These are phyloP conservation scores for Tuta absoluta DNA, from an alignment of 2,888 invertebrate genomes.

Conservation along the genomic window DNA sequence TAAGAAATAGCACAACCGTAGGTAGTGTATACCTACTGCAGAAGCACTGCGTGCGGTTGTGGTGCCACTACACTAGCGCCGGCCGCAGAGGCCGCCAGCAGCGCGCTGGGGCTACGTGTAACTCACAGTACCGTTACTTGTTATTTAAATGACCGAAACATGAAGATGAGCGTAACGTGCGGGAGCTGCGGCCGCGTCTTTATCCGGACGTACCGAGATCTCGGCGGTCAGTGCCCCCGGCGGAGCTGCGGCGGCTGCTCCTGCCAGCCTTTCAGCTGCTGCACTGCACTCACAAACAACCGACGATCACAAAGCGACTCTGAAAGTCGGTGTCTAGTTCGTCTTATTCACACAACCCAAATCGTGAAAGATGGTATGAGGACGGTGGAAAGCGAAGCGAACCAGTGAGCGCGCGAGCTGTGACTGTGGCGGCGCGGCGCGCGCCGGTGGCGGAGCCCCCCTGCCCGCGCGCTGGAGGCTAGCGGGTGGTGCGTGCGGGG, in stretches of 20 bases:
- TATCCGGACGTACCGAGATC: conserved; percentile 29
- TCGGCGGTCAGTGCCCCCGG: conserved; percentile 61
- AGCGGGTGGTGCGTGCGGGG: conserved; percentile 5
- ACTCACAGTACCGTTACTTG: conserved; percentile 32
- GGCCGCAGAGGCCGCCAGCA: neutral
- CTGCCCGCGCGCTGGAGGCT: conserved; percentile 11
- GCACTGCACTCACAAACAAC: conserved; percentile 20
- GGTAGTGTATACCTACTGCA: neutral
- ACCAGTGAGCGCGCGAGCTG: neutral
- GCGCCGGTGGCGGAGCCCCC: conserved; percentile 13
- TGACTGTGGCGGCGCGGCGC: conserved; percentile 15
- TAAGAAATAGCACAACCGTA: neutral
- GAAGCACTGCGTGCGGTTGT: too few relatives aligned
- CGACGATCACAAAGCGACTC: neutral
- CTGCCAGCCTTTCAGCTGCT: conserved; percentile 11
- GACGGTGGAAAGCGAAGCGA: conserved; percentile 3
- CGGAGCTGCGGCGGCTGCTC: conserved; percentile 20
- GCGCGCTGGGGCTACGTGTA: neutral
- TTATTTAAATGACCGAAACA: conserved; percentile 33
- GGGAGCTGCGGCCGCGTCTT: conserved; percentile 26
- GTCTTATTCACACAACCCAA: conserved; percentile 3
- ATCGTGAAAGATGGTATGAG: neutral
- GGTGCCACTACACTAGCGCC: neutral
- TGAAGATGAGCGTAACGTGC: conserved; percentile 27
- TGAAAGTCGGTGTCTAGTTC: neutral